Conservation (phyloP, 2,113 vertebrate species). For the Chascanopsetta lugubris region DNA sequence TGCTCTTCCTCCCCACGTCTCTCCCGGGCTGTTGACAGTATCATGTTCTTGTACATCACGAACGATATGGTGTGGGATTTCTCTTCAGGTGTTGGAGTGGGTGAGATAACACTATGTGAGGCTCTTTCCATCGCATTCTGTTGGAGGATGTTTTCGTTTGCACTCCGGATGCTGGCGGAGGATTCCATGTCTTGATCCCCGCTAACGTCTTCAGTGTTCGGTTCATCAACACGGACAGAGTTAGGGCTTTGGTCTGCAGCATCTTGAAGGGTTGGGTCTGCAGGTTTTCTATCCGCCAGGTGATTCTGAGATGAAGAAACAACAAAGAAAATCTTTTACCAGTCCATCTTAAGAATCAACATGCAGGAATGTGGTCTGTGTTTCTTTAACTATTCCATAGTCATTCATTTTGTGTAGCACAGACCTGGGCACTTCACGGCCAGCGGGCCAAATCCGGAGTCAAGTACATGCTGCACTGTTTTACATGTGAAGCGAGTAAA, state of each 20-base stretch:
- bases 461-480: too few species aligned
- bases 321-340: neutral
- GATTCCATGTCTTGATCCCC: constrained; percentile 46
- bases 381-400: too few species aligned
- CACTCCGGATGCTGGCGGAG: neutral
- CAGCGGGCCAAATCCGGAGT: too few species aligned
- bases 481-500: too few species aligned
- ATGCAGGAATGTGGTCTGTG: too few species aligned
- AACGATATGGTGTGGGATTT: constrained; percentile 3
- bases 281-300: neutral
- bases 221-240: constrained; percentile 39
- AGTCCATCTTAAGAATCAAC: too few species aligned
- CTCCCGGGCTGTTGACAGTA: constrained; percentile 2
- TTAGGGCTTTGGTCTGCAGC: neutral
- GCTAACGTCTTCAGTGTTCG: constrained; percentile 14
- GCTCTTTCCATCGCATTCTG: constrained; percentile 1
- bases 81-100: neutral
- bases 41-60: constrained; percentile 46
- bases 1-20: constrained; percentile 1
- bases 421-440: too few species aligned
- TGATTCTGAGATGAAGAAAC: constrained; percentile 19
- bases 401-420: too few species aligned
- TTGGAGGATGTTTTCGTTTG: constrained; percentile 69
- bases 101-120: constrained; percentile 4
- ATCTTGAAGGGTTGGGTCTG: neutral